Conservation (phyloP, 2,797 vertebrate species). For the Chelmon rostratus region DNA sequence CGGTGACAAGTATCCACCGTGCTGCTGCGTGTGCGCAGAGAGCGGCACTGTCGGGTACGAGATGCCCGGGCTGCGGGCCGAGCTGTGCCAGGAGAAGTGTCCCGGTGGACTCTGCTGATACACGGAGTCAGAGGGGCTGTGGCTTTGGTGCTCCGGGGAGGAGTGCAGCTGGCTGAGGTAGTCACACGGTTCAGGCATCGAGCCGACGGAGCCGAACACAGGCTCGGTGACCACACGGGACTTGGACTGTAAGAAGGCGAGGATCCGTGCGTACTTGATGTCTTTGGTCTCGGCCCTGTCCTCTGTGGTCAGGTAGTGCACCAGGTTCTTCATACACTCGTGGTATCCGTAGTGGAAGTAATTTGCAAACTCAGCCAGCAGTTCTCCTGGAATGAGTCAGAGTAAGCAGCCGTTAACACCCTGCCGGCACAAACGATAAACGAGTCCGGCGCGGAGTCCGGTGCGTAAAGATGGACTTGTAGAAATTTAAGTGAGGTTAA, state of each 20-base stretch:
- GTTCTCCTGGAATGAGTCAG: conserved; percentile 85
- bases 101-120: conserved; percentile 88
- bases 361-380: conserved; percentile 97
- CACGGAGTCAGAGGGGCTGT: conserved; percentile 86
- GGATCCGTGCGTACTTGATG: conserved; percentile 96
- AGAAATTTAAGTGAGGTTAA: neutral
- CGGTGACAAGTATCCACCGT: conserved; percentile 90
- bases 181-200: conserved; percentile 89
- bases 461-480: conserved; percentile 37
- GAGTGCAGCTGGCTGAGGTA: conserved; percentile 90
- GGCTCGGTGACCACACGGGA: conserved; percentile 91
- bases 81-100: conserved; percentile 90
- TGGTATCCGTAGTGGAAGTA: conserved; percentile 99
- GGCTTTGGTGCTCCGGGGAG: conserved; percentile 88
- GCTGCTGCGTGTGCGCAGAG: conserved; percentile 87
- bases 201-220: conserved; percentile 86
- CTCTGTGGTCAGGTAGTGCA: conserved; percentile 97
- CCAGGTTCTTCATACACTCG: conserved; percentile 99
- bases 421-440: neutral
- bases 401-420: conserved; percentile 21
- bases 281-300: conserved; percentile 98
- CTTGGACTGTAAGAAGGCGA: conserved; percentile 98
- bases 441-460: neutral
- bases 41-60: conserved; percentile 89
- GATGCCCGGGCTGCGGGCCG: conserved; percentile 88